These are phyloP conservation scores for Epistrophe grossulariae DNA, from an alignment of 2,888 invertebrate genomes.

Conservation along the genomic window DNA sequence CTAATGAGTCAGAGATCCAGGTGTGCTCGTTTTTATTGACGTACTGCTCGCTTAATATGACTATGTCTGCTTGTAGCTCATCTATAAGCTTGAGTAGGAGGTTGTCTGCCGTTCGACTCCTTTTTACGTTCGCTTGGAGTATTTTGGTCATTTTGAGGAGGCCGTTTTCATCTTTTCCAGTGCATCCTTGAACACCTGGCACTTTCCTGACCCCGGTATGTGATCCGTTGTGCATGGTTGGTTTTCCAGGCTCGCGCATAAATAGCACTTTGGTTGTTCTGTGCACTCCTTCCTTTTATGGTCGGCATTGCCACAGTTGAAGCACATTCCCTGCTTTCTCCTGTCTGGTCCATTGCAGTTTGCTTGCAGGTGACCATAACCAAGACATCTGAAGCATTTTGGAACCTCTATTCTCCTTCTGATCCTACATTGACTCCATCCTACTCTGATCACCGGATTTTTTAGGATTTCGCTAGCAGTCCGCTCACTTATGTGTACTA, in stretches of 20 bases:
- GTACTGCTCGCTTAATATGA: neutral
- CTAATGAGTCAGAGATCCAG: neutral
- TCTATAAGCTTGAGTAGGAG: neutral
- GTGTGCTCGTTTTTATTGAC: neutral
- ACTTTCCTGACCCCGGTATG: too few relatives aligned
- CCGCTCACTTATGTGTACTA: too few relatives aligned
- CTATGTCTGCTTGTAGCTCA: neutral
- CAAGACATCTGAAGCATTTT: constrained; percentile 12
- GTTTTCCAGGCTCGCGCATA: too few relatives aligned
- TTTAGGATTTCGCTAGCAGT: too few relatives aligned
- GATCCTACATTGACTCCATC: too few relatives aligned
- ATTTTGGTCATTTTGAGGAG: constrained; percentile 10
- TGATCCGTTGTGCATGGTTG: too few relatives aligned
- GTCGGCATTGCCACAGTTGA: constrained; percentile 14
- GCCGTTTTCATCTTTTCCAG: constrained; percentile 3
- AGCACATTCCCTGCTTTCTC: neutral
- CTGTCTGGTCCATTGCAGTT: constrained; percentile 6
- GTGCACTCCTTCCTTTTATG: constrained; percentile 1
- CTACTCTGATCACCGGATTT: too few relatives aligned
- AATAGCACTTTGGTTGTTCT: too few relatives aligned
- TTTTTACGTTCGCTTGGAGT: neutral
- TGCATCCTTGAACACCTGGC: neutral
- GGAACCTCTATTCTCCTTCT: too few relatives aligned
- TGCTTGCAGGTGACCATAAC: constrained; percentile 26
- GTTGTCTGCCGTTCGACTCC: neutral